A percentile compares a stretch with the other conserved stretches of the same genome.
These are phyloP conservation scores for Formica exsecta DNA, from an alignment of 1,140 invertebrate species.

Conservation along the genomic window DNA sequence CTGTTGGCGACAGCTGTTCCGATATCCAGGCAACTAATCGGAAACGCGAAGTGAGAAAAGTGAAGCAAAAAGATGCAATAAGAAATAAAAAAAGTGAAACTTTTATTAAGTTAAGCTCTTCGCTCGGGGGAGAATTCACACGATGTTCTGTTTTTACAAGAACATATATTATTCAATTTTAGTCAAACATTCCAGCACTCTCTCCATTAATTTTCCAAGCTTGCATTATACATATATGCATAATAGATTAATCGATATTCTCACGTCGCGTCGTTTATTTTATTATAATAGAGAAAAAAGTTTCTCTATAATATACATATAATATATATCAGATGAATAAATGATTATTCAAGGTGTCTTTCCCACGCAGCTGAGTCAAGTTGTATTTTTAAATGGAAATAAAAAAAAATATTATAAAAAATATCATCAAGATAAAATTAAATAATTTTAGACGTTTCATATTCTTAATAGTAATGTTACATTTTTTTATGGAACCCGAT, in stretches of 20 bases:
- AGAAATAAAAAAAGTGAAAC: background rate
- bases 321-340: no score
- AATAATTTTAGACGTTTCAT: no score
- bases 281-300: background rate
- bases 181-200: background rate
- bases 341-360: no score
- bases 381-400: no score
- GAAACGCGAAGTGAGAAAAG: conserved; percentile 4
- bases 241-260: background rate
- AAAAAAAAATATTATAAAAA: no score
- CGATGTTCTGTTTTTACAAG: conserved; percentile 11
- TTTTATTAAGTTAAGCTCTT: conserved; percentile 18
- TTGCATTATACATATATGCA: background rate
- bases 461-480: no score
- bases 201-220: background rate
- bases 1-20: conserved; percentile 40
- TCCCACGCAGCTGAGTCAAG: no score
- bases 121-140: background rate
- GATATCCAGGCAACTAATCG: conserved; percentile 22
- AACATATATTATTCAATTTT: background rate
- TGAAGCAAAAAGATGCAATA: background rate
- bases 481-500: no score
- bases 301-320: no score
- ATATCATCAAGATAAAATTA: no score
- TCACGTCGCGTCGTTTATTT: background rate